Percentiles rank a stretch among this genome's conserved stretches.
Conservation (phyloP, 2,797 vertebrate genomes). For the Rallus crepitans region DNA sequence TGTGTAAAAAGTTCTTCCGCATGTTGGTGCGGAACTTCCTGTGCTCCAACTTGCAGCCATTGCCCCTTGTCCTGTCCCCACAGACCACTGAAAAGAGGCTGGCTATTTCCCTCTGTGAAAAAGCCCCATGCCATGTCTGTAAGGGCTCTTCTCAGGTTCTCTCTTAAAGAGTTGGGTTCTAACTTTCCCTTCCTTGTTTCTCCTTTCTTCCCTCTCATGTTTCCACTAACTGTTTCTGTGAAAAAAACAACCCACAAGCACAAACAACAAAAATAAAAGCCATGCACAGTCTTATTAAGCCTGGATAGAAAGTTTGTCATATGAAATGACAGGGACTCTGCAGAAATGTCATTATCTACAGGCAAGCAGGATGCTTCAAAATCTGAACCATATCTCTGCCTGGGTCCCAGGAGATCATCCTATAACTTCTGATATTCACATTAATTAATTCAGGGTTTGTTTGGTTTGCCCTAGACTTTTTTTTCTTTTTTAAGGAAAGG, state of each 20-base stretch:
- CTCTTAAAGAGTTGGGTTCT: background rate
- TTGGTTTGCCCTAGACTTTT: background rate
- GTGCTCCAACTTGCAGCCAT: too few relatives aligned
- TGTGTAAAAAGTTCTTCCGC: too few relatives aligned
- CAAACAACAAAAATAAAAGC: background rate
- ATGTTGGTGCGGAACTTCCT: too few relatives aligned
- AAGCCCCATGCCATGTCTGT: too few relatives aligned
- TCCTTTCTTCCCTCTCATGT: background rate
- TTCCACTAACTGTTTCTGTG: background rate
- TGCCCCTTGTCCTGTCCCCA: too few relatives aligned
- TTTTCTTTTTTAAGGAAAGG: background rate
- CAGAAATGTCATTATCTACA: constrained; percentile 14
- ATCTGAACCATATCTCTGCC: background rate
- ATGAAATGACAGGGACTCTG: background rate
- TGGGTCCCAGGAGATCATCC: background rate
- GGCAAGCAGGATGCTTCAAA: background rate
- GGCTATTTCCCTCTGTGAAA: too few relatives aligned
- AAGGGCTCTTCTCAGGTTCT: background rate
- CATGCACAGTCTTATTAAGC: background rate
- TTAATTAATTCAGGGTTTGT: constrained; percentile 20
- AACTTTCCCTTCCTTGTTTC: background rate
- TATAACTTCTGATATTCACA: background rate
- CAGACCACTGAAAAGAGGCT: too few relatives aligned
- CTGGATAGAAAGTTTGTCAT: background rate
- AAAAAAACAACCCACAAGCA: background rate